Conservation (phyloP, 1,140 invertebrate genomes). For the Scaptomyza hsui region DNA sequence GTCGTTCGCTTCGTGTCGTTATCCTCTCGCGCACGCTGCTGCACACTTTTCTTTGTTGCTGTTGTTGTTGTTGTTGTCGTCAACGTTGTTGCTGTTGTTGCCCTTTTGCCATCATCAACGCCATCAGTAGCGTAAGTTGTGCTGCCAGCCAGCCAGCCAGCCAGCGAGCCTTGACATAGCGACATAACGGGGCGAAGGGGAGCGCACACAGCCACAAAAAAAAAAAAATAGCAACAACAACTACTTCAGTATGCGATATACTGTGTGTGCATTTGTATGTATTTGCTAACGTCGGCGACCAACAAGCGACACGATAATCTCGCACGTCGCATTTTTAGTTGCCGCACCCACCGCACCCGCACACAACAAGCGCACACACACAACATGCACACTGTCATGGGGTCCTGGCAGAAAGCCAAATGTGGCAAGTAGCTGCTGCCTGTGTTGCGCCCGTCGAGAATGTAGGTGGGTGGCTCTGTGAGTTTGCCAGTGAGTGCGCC, state of each 20-base stretch:
- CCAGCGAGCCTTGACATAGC: constrained; percentile 53
- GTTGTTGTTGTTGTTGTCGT: neutral
- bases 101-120: constrained; percentile 78
- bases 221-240: constrained; percentile 72
- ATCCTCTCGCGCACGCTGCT: constrained; percentile 79
- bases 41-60: constrained; percentile 51
- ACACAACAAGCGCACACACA: constrained; percentile 9
- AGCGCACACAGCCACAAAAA: constrained; percentile 67
- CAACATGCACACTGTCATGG: constrained; percentile 35
- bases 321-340: constrained; percentile 82
- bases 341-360: constrained; percentile 60
- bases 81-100: constrained; percentile 62
- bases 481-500: constrained; percentile 38
- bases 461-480: constrained; percentile 34
- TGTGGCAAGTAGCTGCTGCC: constrained; percentile 78
- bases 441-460: constrained; percentile 12
- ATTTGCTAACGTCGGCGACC: constrained; percentile 57
- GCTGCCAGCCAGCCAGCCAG: constrained; percentile 48
- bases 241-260: constrained; percentile 24
- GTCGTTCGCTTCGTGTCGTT: constrained; percentile 67
- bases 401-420: constrained; percentile 79
- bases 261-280: constrained; percentile 29
- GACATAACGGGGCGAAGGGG: constrained; percentile 11
- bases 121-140: constrained; percentile 81
- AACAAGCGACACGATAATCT: constrained; percentile 82